Conservation (phyloP, 23 tunicate genomes). For the Trididemnum nubilum region DNA sequence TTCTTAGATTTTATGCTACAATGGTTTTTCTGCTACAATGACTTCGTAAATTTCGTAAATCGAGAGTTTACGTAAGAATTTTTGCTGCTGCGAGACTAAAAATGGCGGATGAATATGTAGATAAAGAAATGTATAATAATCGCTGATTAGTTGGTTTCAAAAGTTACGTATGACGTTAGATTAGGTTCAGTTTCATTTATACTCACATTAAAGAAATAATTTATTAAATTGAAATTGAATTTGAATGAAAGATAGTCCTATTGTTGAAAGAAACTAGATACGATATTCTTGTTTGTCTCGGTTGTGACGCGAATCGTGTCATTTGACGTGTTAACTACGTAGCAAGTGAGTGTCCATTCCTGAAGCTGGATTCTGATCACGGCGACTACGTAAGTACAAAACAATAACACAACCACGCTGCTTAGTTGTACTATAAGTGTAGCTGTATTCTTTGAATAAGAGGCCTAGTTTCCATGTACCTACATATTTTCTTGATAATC, state of each 20-base stretch:
- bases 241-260: background rate
- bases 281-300: constrained; percentile 18
- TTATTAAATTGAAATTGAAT: too few species aligned
- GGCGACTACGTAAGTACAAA: constrained; percentile 77
- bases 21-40: too few species aligned
- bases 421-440: constrained; percentile 8
- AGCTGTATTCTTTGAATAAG: too few species aligned
- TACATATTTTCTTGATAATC: too few species aligned
- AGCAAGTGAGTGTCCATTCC: constrained; percentile 73
- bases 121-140: background rate
- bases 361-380: constrained; percentile 56
- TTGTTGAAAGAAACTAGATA: too few species aligned
- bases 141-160: too few species aligned
- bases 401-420: constrained; percentile 57
- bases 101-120: constrained; percentile 37
- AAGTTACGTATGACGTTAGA: too few species aligned
- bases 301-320: constrained; percentile 84
- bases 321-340: constrained; percentile 75
- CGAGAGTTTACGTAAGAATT: constrained; percentile 35
- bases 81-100: constrained; percentile 56
- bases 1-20: too few species aligned
- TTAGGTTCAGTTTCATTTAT: too few species aligned
- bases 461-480: too few species aligned
- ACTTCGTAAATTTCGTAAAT: too few species aligned
- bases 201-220: too few species aligned